Evolutionary conservation across 2,113 vertebrate genomes (phyloP), one percentile per base, ranked within the genome.

Genomic region (Cochlearius cochlearius): DNA sequence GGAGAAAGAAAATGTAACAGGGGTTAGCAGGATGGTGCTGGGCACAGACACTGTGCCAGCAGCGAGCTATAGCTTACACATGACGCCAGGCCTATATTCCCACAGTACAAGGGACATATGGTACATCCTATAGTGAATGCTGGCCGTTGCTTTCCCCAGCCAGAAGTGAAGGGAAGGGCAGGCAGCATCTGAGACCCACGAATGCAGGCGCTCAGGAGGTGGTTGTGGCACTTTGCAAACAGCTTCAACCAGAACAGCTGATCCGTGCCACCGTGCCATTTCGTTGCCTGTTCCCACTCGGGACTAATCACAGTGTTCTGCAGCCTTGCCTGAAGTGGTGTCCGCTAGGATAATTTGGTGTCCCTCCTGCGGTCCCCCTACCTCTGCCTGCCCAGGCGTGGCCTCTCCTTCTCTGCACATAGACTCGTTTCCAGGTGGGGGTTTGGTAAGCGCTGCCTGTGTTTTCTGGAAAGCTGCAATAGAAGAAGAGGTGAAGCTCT

Each of bases 181-280:
- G 25, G 45, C 20, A 72, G 38, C 26, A 19, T 9, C 12, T 0
- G 2, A 67, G 18, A 53, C 21, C 59, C 64, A 19, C 5, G 1
- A 16, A 39, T 10, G 14, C n/a, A 36, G 27, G 29, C 0, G 0
- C 49, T 23, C 0, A 0, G 29, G 53, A 32, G 34, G 16, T 7
- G 11, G 20, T 16, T 32, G 45, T 84, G 73, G 36, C 29, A 14
- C 10, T 55, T 36, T 20, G 34, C 18, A 10, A 47, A 41, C 6
- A 25, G 43, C 26, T 49, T 53, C 4, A 47, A 76, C 29, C 41
- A 30, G 52, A 77, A 53, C 2, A 78, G 30, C 45, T 27, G 38
- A 12, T 60, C 8, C 32, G 12, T 19, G 59, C n/a, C 1, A 0
- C 8, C 32, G 12, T 19, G 59, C n/a, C 1, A 0, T 53, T 73